Evolutionary conservation across 2,113 vertebrate genomes (phyloP), one percentile per base, ranked within the genome.

Genomic region (Coreoperca whiteheadi): DNA sequence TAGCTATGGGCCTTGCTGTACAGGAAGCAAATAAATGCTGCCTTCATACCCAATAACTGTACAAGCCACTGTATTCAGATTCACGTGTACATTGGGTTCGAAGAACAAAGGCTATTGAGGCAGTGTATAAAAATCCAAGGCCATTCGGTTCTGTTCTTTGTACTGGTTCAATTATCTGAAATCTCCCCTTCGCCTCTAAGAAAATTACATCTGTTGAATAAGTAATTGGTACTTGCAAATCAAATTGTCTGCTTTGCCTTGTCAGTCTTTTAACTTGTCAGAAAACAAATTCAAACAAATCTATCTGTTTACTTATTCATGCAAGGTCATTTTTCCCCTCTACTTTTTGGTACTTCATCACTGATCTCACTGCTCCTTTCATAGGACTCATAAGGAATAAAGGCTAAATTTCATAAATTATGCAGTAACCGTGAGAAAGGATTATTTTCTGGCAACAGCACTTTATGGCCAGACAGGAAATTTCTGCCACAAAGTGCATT

Each of bases 281-380:
- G 79, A 73, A 87, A 88, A 89, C 72, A 82, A 83, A 89, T 82
- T 92, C 51, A 89, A 81, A 70, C 57, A 77, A 83, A 57, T 84
- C 80, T 21, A 0, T 77, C 9, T 76, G 32, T 68, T 90, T 25
- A 81, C 87, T 88, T 85, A 92, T 91, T 93, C 41, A 86, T 75
- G 39, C 30, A 20, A 39, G 43, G 56, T 81, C 4, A 61, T 73
- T 83, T 48, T 60, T n/a, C 7, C 30, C 18, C 25, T 30, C 30
- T n/a, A 37, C 43, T 68, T 66, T 82, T 74, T 75, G 20, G 57
- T 63, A 41, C 74, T 60, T 81, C 59, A 74, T 77, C 65, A 48
- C 60, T 65, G 51, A 60, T 67, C 21, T 51, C 9, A 12, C 65
- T 54, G 69, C 68, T 76, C n/a, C 51, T 84, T 80, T 78, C 61